phyloP scores from a whole-genome alignment of 1,140 invertebrate species.

The Eubasilissa regina region DNA sequence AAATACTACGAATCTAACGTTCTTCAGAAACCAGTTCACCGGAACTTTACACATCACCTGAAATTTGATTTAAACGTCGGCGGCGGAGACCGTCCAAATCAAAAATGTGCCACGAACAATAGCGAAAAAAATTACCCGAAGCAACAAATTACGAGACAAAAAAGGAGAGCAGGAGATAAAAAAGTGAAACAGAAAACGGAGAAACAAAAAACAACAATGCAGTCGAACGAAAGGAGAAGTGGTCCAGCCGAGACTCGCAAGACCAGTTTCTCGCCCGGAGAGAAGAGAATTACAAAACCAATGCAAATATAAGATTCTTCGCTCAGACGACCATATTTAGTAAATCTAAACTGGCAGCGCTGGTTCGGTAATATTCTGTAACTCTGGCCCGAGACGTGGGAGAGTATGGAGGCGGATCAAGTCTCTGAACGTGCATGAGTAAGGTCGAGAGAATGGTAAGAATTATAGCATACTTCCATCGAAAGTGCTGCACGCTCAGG shows the following conservation, averaged over 20 bases:
- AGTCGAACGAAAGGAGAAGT: slow-evolving; percentile 43
- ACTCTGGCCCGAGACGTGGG: slow-evolving; percentile 2
- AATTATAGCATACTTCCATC: background rate
- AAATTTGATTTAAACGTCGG: background rate
- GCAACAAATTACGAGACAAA: slow-evolving; percentile 22
- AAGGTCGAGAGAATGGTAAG: slow-evolving; percentile 11
- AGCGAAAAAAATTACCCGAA: slow-evolving; percentile 16
- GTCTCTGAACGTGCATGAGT: slow-evolving; percentile 29
- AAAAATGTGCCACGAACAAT: slow-evolving; percentile 14
- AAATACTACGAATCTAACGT: no score
- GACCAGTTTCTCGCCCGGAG: slow-evolving; percentile 26
- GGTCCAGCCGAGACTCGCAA: slow-evolving; percentile 24
- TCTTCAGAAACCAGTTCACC: no score
- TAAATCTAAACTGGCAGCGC: no score
- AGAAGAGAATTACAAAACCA: slow-evolving; percentile 3
- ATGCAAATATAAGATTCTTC: background rate
- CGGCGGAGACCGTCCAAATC: background rate
- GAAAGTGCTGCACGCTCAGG: background rate
- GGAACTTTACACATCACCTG: background rate
- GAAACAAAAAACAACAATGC: slow-evolving; percentile 39
- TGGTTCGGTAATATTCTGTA: background rate
- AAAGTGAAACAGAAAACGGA: slow-evolving; percentile 21
- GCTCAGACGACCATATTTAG: background rate
- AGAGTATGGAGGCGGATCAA: slow-evolving; percentile 24
- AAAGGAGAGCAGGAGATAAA: slow-evolving; percentile 7